These are phyloP conservation scores for Orgyia antiqua DNA, from an alignment of 2,888 invertebrate genomes.

Conservation along the genomic window DNA sequence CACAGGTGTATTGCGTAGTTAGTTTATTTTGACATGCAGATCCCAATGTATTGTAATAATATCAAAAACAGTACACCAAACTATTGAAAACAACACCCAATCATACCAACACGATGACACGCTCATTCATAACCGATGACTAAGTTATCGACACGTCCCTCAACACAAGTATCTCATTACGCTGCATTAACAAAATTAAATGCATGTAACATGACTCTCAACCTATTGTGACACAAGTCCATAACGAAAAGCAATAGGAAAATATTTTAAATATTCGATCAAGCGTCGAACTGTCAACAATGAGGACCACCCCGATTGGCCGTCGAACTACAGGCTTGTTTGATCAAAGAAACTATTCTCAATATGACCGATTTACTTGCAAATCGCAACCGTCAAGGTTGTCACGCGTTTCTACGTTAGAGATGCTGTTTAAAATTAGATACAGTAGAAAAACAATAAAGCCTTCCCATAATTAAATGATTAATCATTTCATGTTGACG, in stretches of 20 bases:
- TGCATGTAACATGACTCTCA: constrained; percentile 25
- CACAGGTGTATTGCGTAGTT: no score
- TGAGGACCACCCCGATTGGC: constrained; percentile 44
- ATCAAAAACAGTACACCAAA: background rate
- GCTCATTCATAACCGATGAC: constrained; percentile 19
- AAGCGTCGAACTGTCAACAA: constrained; percentile 29
- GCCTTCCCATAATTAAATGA: no score
- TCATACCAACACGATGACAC: constrained; percentile 26
- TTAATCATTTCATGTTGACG: no score
- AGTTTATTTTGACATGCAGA: no score
- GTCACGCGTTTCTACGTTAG: background rate
- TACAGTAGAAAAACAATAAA: no score
- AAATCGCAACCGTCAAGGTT: constrained; percentile 34
- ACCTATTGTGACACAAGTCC: constrained; percentile 12
- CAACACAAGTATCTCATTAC: constrained; percentile 28
- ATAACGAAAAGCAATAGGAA: constrained; percentile 4
- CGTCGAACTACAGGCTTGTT: constrained; percentile 42
- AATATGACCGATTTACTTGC: constrained; percentile 44
- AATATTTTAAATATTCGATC: constrained; percentile 22
- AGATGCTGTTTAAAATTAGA: no score
- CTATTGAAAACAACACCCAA: constrained; percentile 9
- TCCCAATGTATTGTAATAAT: no score
- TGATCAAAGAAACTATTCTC: constrained; percentile 51
- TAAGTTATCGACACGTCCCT: constrained; percentile 16
- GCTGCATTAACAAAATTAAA: constrained; percentile 21